Evolutionary conservation across 2,113 vertebrate species (phyloP).

Genomic region (Pseudolaguvia tuberculata): DNA sequence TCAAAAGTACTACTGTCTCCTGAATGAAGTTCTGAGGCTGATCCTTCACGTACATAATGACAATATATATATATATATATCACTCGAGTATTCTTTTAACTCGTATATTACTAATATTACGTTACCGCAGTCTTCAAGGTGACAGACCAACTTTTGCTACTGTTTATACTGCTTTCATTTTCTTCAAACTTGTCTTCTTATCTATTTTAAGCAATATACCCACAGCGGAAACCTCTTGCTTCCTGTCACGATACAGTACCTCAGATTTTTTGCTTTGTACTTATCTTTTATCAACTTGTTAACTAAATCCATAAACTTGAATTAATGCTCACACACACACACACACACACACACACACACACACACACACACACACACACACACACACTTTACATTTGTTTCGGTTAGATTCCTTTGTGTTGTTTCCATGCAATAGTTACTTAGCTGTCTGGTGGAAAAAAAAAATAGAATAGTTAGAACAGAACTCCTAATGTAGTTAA

Average conservation of each 20-base stretch:
- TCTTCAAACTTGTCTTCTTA: slow-evolving; percentile 34
- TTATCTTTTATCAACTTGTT: slow-evolving; percentile 12
- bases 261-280: slow-evolving; percentile 47
- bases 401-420: neutral
- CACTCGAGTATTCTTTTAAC: neutral
- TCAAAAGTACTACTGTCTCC: neutral
- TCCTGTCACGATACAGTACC: slow-evolving; percentile 60
- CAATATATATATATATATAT: too few species aligned
- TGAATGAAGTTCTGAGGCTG: neutral
- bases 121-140: slow-evolving; percentile 7
- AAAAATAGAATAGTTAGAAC: slow-evolving; percentile 12
- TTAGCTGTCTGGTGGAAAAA: slow-evolving; percentile 26
- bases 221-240: slow-evolving; percentile 63
- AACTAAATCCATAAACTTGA: slow-evolving; percentile 8
- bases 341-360: neutral
- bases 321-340: neutral
- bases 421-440: slow-evolving; percentile 14
- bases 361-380: neutral
- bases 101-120: neutral
- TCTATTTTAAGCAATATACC: slow-evolving; percentile 61
- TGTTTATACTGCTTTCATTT: slow-evolving; percentile 24
- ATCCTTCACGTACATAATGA: neutral
- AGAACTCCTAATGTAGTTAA: neutral
- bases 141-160: slow-evolving; percentile 30
- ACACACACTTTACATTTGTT: neutral